A percentile compares a stretch with the other conserved stretches of the same genome.
These are phyloP conservation scores for Panagrolaimus sp. DNA, from an alignment of 1,140 invertebrate species.

Conservation along the genomic window DNA sequence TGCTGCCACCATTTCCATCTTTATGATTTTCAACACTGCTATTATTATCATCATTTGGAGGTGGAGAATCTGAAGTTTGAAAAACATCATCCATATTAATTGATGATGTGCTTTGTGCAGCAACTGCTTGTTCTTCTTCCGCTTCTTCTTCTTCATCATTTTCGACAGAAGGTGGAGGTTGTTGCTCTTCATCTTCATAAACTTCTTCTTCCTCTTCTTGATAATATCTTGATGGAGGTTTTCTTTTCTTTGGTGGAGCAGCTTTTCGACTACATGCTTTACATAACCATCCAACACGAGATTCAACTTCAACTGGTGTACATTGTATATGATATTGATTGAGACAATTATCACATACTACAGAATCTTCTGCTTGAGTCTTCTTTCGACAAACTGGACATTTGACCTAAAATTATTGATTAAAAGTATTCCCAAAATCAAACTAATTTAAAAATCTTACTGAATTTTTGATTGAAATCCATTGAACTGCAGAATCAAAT, in stretches of 20 bases:
- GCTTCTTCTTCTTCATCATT: no score
- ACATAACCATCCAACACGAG: neutral
- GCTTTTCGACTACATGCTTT: neutral
- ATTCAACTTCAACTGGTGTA: neutral
- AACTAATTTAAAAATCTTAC: no score
- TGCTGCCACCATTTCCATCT: no score
- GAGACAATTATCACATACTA: neutral
- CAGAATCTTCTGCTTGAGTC: neutral
- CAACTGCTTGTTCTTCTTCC: no score
- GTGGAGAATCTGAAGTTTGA: neutral
- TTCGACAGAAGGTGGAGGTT: neutral
- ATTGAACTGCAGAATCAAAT: neutral
- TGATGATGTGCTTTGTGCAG: no score
- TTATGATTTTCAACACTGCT: constrained; percentile 4
- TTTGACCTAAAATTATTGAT: no score
- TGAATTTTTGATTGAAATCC: no score
- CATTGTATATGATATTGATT: neutral
- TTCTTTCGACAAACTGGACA: neutral
- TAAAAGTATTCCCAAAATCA: no score
- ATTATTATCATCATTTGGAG: neutral
- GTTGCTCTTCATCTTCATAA: neutral
- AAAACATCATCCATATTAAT: neutral
- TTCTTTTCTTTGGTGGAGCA: no score
- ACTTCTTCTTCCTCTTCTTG: no score
- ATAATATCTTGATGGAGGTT: no score